Conservation (phyloP, 2,113 vertebrate species). For the Leucoraja erinaceus region DNA sequence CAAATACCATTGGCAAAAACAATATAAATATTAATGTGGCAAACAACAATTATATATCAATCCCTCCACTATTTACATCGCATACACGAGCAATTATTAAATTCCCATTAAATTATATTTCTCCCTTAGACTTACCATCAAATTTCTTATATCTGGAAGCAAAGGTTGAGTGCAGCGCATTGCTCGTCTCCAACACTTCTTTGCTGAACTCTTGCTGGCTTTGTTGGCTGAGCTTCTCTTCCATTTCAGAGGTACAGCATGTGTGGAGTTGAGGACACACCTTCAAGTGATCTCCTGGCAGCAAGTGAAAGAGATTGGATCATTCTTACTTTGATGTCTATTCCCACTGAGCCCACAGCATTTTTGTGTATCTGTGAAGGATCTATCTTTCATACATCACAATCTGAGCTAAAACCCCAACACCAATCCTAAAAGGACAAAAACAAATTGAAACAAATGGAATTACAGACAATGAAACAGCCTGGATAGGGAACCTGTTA, state of each 20-base stretch:
- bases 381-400: no score
- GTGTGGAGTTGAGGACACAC: conserved; percentile 86
- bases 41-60: not conserved
- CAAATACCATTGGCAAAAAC: not conserved
- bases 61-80: not conserved
- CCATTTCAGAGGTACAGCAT: conserved; percentile 96
- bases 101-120: not conserved
- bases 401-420: no score
- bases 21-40: not conserved
- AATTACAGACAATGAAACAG: no score
- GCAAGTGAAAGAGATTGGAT: not conserved
- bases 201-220: conserved; percentile 83
- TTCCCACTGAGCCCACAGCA: no score
- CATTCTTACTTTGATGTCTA: no score
- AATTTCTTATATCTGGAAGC: conserved; percentile 83
- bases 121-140: conserved; percentile 58
- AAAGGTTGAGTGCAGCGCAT: conserved; percentile 76
- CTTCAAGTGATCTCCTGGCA: conserved; percentile 81
- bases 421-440: not conserved
- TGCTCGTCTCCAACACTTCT: conserved; percentile 72
- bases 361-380: no score
- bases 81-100: not conserved
- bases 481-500: not conserved
- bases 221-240: conserved; percentile 87
- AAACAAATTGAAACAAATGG: no score